Evolutionary conservation across 2,888 invertebrate species (phyloP).

Genomic region (Stenodera caucasica): DNA sequence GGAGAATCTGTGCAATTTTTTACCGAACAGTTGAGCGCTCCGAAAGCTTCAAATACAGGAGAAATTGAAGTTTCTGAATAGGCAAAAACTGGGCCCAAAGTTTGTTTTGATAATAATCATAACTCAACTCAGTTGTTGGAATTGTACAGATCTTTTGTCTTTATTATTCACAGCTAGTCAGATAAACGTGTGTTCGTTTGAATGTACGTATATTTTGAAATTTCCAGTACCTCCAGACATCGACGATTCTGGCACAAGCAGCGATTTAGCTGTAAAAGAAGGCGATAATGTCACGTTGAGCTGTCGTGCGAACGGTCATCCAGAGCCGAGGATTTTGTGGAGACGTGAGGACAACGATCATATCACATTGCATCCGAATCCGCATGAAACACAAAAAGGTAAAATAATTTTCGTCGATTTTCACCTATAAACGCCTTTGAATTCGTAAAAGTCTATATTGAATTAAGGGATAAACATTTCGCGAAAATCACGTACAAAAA

Average conservation of each 20-base stretch:
- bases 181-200: background rate
- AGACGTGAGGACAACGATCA: conserved; percentile 62
- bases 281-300: conserved; percentile 64
- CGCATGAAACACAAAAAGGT: conserved; percentile 55
- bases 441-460: too few species aligned
- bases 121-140: too few species aligned
- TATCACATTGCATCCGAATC: conserved; percentile 51
- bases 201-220: background rate
- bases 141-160: too few species aligned
- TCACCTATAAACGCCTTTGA: too few species aligned
- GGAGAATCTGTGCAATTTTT: too few species aligned
- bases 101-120: too few species aligned
- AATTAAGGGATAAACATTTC: too few species aligned
- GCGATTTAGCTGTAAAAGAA: conserved; percentile 63
- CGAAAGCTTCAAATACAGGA: too few species aligned
- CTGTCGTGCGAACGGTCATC: conserved; percentile 63
- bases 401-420: too few species aligned
- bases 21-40: too few species aligned
- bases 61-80: too few species aligned
- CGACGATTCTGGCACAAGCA: conserved; percentile 62
- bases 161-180: background rate
- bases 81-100: too few species aligned
- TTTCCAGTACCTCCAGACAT: conserved; percentile 65
- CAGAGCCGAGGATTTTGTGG: conserved; percentile 63
- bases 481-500: background rate